phyloP scores from a whole-genome alignment of 2,888 invertebrate genomes.

The Tiliacea aurago region DNA sequence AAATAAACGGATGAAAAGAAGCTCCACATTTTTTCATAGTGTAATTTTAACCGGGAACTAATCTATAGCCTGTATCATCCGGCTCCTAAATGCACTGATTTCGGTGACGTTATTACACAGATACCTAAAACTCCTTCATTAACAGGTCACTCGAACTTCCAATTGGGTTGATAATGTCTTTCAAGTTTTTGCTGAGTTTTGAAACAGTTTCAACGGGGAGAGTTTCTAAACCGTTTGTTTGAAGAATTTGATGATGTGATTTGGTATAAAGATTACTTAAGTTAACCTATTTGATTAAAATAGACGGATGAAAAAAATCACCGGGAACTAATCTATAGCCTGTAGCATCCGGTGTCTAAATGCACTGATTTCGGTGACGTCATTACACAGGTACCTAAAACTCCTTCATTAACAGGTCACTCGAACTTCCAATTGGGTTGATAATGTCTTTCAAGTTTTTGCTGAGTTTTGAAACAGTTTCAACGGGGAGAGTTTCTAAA shows the following conservation, averaged over 20 bases:
- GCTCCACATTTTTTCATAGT: too few relatives aligned
- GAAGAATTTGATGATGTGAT: neutral
- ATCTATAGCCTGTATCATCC: too few relatives aligned
- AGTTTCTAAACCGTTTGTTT: neutral
- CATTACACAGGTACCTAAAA: neutral
- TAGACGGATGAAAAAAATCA: too few relatives aligned
- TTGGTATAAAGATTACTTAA: neutral
- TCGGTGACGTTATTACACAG: too few relatives aligned
- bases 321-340: too few relatives aligned
- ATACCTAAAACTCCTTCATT: neutral
- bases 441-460: slow-evolving; percentile 3
- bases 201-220: neutral
- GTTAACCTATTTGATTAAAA: too few relatives aligned
- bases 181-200: neutral
- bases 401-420: slow-evolving; percentile 20
- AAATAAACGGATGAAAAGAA: too few relatives aligned
- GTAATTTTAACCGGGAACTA: too few relatives aligned
- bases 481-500: neutral
- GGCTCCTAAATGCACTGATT: too few relatives aligned
- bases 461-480: neutral
- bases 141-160: slow-evolving; percentile 2
- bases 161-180: neutral
- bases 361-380: too few relatives aligned
- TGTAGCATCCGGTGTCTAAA: too few relatives aligned
- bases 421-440: slow-evolving; percentile 15